Conservation (phyloP, 1,140 invertebrate genomes). For the Thaumatotibia leucotreta region DNA sequence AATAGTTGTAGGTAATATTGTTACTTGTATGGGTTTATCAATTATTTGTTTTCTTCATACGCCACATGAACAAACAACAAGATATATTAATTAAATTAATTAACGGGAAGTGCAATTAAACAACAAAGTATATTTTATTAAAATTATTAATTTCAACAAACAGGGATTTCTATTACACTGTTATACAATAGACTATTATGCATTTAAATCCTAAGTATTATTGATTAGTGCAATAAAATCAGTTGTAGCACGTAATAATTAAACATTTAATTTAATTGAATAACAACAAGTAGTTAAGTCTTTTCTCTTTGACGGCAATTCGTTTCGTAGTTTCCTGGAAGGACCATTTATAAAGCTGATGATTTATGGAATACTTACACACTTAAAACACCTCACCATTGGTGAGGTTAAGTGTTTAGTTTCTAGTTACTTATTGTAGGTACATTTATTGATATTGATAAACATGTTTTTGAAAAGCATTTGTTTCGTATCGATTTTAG, state of each 20-base stretch:
- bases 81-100: too few species aligned
- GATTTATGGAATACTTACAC: neutral
- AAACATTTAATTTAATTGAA: neutral
- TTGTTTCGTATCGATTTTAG: neutral
- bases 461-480: neutral
- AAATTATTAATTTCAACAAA: neutral
- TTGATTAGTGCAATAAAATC: neutral
- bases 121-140: too few species aligned
- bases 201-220: neutral
- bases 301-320: neutral
- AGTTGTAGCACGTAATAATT: neutral
- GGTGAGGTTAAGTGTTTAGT: neutral
- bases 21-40: too few species aligned
- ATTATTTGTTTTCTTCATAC: too few species aligned
- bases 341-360: neutral
- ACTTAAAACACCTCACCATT: neutral
- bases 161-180: neutral
- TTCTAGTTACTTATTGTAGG: neutral
- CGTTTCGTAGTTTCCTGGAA: neutral
- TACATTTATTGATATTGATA: too few species aligned
- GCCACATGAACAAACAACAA: too few species aligned
- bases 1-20: too few species aligned
- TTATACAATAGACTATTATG: neutral
- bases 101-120: neutral
- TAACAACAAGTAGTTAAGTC: neutral